A percentile compares a stretch with the other conserved stretches of the same genome.
phyloP scores from a whole-genome alignment of 53 echinoderm and acorn worm species.

The Hippasteria phrygiana region DNA sequence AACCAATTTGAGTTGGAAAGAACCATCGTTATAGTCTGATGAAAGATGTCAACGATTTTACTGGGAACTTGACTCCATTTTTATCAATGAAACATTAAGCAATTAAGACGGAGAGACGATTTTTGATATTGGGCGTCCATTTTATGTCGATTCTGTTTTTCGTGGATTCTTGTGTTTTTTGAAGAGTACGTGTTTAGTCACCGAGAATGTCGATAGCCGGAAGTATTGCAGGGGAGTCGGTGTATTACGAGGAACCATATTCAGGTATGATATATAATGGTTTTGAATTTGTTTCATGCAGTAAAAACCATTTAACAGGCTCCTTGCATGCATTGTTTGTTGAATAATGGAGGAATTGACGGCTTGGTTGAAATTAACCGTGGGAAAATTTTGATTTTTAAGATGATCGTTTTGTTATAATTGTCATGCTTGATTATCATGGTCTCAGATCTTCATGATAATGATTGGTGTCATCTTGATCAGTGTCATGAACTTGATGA shows the following conservation, averaged over 20 bases:
- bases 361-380: no score
- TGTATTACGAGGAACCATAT: conserved; percentile 89
- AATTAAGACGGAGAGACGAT: background rate
- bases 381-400: no score
- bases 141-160: background rate
- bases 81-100: background rate
- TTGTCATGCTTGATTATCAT: no score
- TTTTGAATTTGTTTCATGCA: background rate
- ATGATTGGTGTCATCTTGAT: no score
- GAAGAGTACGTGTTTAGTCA: background rate
- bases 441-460: no score
- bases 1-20: background rate
- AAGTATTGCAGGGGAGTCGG: conserved; percentile 80
- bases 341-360: no score
- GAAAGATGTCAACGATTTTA: background rate
- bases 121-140: background rate
- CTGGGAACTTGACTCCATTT: background rate
- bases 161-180: no score
- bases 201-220: conserved; percentile 81
- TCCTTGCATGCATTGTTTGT: no score
- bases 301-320: no score
- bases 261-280: conserved; percentile 75
- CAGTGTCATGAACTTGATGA: no score
- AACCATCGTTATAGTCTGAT: background rate
- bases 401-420: no score